Conservation (phyloP, 2,888 invertebrate genomes). For the Pardosa pseudoannulata region DNA sequence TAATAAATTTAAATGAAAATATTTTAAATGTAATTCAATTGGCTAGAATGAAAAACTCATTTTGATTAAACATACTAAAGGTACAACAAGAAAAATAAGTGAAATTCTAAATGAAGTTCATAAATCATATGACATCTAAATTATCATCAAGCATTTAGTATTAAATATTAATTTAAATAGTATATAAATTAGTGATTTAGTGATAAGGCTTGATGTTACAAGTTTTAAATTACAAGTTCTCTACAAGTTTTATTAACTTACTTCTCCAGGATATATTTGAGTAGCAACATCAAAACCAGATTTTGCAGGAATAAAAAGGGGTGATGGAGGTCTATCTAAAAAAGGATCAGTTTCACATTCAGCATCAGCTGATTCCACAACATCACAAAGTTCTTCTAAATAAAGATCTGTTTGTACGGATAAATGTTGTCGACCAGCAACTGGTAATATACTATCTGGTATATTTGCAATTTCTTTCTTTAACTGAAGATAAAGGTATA, state of each 20-base stretch:
- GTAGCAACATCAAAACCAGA: constrained; percentile 88
- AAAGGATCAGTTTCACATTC: constrained; percentile 93
- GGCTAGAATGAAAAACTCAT: no score
- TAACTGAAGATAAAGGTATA: constrained; percentile 23
- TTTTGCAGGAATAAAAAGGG: constrained; percentile 86
- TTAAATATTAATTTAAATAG: no score
- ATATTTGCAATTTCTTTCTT: constrained; percentile 2
- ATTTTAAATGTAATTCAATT: no score
- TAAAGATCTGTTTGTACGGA: constrained; percentile 93
- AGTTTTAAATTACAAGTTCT: no score
- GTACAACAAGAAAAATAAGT: no score
- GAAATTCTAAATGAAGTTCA: no score
- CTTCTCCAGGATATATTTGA: constrained; percentile 93
- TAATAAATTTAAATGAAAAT: no score
- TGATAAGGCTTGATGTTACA: no score
- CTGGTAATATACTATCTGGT: constrained; percentile 81
- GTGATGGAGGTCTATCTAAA: constrained; percentile 88
- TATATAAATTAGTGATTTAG: no score
- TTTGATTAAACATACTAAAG: no score
- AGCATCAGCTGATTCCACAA: constrained; percentile 83
- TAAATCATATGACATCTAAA: no score
- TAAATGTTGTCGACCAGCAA: constrained; percentile 89
- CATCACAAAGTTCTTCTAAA: constrained; percentile 85
- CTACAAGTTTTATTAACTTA: constrained; percentile 78
- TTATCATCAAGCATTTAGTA: no score